These are phyloP conservation scores for Argynnis bischoffii DNA, from an alignment of 2,888 invertebrate genomes.

Conservation along the genomic window DNA sequence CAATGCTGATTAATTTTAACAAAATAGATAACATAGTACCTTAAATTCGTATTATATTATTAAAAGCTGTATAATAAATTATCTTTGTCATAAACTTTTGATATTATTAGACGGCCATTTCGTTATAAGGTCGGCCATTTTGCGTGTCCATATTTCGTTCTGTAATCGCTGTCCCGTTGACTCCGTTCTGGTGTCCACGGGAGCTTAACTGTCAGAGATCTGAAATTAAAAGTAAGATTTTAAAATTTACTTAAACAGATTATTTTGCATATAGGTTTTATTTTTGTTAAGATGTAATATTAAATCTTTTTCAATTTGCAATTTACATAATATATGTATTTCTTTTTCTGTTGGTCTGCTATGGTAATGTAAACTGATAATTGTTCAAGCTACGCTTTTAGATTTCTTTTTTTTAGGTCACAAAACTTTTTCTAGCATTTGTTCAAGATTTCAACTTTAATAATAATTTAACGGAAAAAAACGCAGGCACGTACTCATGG, in stretches of 20 bases:
- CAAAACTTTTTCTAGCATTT: no score
- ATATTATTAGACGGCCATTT: slow-evolving; percentile 66
- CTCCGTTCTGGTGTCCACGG: slow-evolving; percentile 74
- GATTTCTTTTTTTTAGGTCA: no score
- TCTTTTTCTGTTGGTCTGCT: no score
- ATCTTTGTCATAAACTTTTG: slow-evolving; percentile 27
- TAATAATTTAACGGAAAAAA: no score
- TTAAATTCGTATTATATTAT: slow-evolving; percentile 6
- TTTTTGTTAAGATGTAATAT: no score
- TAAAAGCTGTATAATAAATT: slow-evolving; percentile 26
- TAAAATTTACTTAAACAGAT: no score
- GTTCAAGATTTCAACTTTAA: no score
- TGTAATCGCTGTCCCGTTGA: slow-evolving; percentile 66
- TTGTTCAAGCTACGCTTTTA: no score
- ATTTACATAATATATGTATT: no score
- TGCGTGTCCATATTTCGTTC: slow-evolving; percentile 65
- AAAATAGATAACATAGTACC: slow-evolving; percentile 14
- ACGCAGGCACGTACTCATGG: slow-evolving; percentile 86
- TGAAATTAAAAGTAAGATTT: slow-evolving; percentile 43
- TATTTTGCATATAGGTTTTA: no score
- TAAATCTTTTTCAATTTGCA: no score
- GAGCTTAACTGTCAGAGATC: slow-evolving; percentile 80
- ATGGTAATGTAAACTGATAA: no score
- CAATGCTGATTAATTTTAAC: slow-evolving; percentile 1
- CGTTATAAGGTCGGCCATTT: slow-evolving; percentile 67